These are phyloP conservation scores for Meta bourneti DNA, from an alignment of 2,888 invertebrate species.

Conservation along the genomic window DNA sequence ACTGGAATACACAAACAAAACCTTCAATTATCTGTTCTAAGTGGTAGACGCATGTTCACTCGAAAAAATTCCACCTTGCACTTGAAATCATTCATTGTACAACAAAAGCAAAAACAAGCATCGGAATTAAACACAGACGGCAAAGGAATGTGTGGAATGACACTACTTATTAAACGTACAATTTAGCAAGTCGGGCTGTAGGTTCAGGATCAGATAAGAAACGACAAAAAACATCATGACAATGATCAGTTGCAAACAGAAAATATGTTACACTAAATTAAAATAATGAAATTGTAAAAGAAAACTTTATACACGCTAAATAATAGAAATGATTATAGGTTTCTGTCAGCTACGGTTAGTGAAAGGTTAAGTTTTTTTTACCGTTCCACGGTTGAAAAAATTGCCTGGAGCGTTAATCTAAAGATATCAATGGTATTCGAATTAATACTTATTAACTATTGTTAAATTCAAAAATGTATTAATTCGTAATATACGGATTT, in stretches of 20 bases:
- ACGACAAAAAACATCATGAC: not conserved
- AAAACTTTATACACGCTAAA: constrained; percentile 54
- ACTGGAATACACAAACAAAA: constrained; percentile 7
- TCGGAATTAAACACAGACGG: constrained; percentile 67
- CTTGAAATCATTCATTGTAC: constrained; percentile 38
- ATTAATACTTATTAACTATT: no score
- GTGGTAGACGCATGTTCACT: not conserved
- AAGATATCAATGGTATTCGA: not conserved
- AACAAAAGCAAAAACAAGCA: constrained; percentile 65
- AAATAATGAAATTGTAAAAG: constrained; percentile 46
- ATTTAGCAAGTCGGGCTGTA: constrained; percentile 32
- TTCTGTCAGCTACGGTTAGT: constrained; percentile 69
- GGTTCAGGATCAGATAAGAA: constrained; percentile 33
- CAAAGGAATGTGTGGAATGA: constrained; percentile 74
- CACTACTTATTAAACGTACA: constrained; percentile 55
- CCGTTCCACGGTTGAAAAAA: constrained; percentile 22
- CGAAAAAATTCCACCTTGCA: constrained; percentile 1
- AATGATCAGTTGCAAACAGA: not conserved
- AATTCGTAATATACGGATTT: no score
- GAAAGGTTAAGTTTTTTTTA: constrained; percentile 70
- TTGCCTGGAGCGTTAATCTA: constrained; percentile 33
- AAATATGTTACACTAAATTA: constrained; percentile 10
- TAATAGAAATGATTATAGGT: constrained; percentile 66
- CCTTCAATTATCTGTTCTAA: not conserved
- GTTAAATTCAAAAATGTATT: no score